Conservation (phyloP, 1,140 invertebrate genomes). For the Trichonephila clavata region DNA sequence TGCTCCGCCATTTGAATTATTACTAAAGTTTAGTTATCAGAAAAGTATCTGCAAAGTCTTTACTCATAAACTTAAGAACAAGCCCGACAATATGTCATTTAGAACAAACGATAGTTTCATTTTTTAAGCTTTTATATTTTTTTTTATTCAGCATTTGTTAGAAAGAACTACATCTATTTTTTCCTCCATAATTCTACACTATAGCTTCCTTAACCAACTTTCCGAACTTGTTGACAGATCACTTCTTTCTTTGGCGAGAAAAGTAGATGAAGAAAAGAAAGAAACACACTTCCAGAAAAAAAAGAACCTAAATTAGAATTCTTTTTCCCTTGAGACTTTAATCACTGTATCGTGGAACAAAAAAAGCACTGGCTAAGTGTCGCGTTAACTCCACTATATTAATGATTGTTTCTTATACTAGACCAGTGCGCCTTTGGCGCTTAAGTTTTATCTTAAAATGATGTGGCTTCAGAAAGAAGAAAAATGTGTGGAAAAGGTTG, state of each 20-base stretch:
- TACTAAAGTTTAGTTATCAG: too few relatives aligned
- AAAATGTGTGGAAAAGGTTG: constrained; percentile 32
- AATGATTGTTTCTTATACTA: constrained; percentile 51
- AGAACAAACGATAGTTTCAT: neutral
- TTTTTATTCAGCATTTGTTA: neutral
- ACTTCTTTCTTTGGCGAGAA: neutral
- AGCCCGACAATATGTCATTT: neutral
- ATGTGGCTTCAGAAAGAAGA: constrained; percentile 8
- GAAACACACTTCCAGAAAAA: neutral
- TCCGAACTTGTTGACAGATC: constrained; percentile 55
- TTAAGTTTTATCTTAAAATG: constrained; percentile 56
- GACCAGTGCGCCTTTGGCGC: neutral
- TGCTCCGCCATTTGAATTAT: too few relatives aligned
- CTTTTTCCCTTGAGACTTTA: constrained; percentile 49
- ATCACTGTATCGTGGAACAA: constrained; percentile 22
- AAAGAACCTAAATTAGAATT: neutral
- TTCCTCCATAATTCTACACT: neutral
- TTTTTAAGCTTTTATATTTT: neutral
- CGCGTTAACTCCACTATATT: constrained; percentile 46
- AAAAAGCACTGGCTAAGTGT: neutral
- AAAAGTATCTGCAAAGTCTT: too few relatives aligned
- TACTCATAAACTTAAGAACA: neutral
- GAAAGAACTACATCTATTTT: neutral
- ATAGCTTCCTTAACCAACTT: neutral
- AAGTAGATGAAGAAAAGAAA: neutral